A percentile compares a stretch with the other conserved stretches of the same genome.
Conservation (phyloP, 2,888 invertebrate species). For the Phania funesta region DNA sequence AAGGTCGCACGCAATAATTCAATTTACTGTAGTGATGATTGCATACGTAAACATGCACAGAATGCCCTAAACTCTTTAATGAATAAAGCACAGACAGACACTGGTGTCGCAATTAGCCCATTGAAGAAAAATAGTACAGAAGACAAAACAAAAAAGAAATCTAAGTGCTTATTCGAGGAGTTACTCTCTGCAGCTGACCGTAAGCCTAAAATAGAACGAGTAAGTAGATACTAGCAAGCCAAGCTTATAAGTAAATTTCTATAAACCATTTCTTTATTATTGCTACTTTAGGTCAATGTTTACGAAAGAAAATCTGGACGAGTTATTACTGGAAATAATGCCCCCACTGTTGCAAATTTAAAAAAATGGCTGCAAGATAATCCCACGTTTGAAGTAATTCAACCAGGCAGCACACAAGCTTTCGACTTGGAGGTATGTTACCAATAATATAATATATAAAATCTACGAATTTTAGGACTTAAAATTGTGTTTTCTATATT, state of each 20-base stretch:
- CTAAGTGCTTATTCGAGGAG: slow-evolving; percentile 79
- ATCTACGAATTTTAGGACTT: background rate
- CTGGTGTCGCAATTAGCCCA: slow-evolving; percentile 54
- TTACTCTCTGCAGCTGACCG: slow-evolving; percentile 75
- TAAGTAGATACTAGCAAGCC: too few species aligned
- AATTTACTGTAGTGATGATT: slow-evolving; percentile 94
- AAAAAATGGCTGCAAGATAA: slow-evolving; percentile 92
- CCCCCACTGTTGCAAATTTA: slow-evolving; percentile 90
- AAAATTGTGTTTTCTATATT: too few species aligned
- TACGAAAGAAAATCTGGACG: slow-evolving; percentile 90
- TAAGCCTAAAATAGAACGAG: slow-evolving; percentile 78
- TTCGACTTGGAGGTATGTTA: slow-evolving; percentile 75
- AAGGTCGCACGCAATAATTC: slow-evolving; percentile 87
- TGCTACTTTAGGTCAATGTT: slow-evolving; percentile 84
- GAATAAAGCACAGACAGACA: slow-evolving; percentile 69
- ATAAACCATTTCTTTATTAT: background rate
- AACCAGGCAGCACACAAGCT: slow-evolving; percentile 83
- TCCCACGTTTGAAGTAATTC: slow-evolving; percentile 92
- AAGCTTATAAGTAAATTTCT: background rate
- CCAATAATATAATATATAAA: background rate
- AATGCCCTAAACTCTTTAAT: slow-evolving; percentile 81
- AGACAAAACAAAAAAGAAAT: slow-evolving; percentile 76
- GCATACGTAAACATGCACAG: slow-evolving; percentile 91
- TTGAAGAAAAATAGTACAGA: slow-evolving; percentile 68
- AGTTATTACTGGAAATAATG: slow-evolving; percentile 87